Conservation (phyloP, 2,113 vertebrate species). For the Zingel zingel region DNA sequence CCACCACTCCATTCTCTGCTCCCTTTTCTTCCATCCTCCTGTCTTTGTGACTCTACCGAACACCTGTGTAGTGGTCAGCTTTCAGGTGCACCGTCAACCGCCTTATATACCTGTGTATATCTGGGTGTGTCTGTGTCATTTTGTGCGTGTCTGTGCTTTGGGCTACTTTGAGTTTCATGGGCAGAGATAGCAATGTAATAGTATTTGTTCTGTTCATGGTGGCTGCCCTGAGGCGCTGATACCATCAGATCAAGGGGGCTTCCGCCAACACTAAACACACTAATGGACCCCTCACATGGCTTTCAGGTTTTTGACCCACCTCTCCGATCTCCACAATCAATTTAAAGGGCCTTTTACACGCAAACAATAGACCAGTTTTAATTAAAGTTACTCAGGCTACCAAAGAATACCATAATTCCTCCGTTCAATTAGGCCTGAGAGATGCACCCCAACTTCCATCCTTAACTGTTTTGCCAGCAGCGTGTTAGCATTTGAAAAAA, state of each 20-base stretch:
- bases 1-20: slow-evolving; percentile 72
- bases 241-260: slow-evolving; percentile 73
- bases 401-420: too few relatives aligned
- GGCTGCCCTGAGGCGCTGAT: slow-evolving; percentile 75
- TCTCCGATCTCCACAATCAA: slow-evolving; percentile 71
- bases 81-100: slow-evolving; percentile 35
- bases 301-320: slow-evolving; percentile 56
- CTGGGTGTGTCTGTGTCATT: slow-evolving; percentile 23
- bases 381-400: too few relatives aligned
- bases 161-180: slow-evolving; percentile 46
- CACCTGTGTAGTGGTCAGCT: slow-evolving; percentile 11
- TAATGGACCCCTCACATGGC: slow-evolving; percentile 73
- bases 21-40: slow-evolving; percentile 51
- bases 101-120: slow-evolving; percentile 70
- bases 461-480: too few relatives aligned
- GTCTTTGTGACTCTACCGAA: background rate
- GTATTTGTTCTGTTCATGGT: slow-evolving; percentile 55
- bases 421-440: too few relatives aligned
- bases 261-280: slow-evolving; percentile 62
- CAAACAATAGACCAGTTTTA: background rate
- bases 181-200: slow-evolving; percentile 64
- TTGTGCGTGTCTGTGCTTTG: slow-evolving; percentile 49
- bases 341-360: slow-evolving; percentile 49
- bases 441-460: too few relatives aligned
- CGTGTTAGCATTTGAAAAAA: too few relatives aligned